Conservation (phyloP, 2,113 vertebrate genomes). For the Phaethon lepturus region DNA sequence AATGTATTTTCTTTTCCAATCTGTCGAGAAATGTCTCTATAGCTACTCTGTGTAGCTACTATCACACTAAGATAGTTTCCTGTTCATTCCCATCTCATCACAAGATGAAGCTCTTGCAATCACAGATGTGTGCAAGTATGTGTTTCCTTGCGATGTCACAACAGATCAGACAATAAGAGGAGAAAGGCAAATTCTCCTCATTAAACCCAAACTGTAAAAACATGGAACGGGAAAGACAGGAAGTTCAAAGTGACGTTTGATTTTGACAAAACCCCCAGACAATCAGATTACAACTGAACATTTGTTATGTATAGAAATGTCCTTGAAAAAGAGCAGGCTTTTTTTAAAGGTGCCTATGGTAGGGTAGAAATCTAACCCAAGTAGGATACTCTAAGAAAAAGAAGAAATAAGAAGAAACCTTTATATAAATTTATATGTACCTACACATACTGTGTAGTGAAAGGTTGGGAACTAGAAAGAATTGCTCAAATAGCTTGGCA, state of each 20-base stretch:
- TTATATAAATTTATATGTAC: background rate
- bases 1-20: background rate
- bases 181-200: background rate
- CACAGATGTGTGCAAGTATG: background rate
- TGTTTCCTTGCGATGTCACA: background rate
- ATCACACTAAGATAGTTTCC: background rate
- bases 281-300: background rate
- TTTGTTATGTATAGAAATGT: background rate
- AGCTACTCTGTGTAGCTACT: too few species aligned
- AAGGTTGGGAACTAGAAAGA: background rate
- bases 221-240: background rate
- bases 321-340: background rate
- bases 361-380: background rate
- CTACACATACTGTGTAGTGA: accelerated
- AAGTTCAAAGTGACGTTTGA: background rate
- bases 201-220: background rate
- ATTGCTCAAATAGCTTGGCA: background rate
- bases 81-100: background rate
- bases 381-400: background rate
- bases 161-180: background rate
- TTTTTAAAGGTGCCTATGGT: background rate
- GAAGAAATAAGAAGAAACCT: background rate
- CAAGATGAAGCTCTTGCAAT: background rate
- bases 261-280: background rate
- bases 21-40: background rate